Evolutionary conservation across 37 sponge, comb jelly and placozoan species (phyloP).

Genomic region (Mnemiopsis leidyi): DNA sequence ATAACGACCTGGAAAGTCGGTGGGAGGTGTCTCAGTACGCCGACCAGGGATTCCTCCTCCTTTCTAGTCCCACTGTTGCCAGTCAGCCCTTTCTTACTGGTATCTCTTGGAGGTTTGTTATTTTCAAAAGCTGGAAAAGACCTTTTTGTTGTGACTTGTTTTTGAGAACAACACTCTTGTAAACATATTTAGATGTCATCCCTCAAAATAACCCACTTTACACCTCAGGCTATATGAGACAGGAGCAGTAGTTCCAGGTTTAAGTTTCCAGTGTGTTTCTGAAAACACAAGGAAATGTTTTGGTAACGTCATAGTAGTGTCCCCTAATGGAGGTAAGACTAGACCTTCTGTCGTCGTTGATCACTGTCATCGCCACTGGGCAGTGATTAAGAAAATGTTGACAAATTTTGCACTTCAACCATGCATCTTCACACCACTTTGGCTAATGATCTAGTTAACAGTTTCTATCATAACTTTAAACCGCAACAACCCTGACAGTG

Average conservation of each 20-base stretch:
- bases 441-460: background rate
- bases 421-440: background rate
- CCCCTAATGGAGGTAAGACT: background rate
- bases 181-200: background rate
- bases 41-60: background rate
- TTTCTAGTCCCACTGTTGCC: background rate
- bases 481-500: too few relatives aligned
- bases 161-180: too few relatives aligned
- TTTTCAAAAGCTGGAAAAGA: too few relatives aligned
- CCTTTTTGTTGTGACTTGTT: too few relatives aligned
- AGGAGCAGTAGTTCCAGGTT: background rate
- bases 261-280: background rate
- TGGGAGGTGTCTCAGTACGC: background rate
- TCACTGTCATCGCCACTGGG: too few relatives aligned
- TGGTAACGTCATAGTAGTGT: constrained; percentile 2
- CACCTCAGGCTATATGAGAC: background rate
- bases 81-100: background rate
- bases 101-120: background rate
- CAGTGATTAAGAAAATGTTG: too few relatives aligned
- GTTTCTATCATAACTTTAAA: background rate
- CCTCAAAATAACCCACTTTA: background rate
- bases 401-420: too few relatives aligned
- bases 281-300: background rate
- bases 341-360: too few relatives aligned
- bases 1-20: background rate